Evolutionary conservation across 2,888 invertebrate genomes (phyloP).

Genomic region (Oscheius sp.): DNA sequence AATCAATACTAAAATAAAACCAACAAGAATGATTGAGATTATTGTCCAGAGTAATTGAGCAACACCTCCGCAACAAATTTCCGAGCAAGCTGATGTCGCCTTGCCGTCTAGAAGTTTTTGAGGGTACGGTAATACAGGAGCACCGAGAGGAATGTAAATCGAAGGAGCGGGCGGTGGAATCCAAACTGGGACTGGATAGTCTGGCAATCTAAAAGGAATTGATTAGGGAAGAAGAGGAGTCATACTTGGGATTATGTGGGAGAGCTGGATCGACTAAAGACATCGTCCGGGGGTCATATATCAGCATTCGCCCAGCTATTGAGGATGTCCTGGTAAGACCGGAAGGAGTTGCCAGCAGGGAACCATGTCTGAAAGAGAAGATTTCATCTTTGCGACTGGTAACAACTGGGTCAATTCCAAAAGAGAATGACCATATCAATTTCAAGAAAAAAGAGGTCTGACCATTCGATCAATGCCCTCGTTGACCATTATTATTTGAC

Average conservation of each 20-base stretch:
- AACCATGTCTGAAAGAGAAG: slow-evolving; percentile 16
- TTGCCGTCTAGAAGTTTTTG: slow-evolving; percentile 4
- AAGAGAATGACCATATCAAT: background rate
- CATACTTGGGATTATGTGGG: slow-evolving; percentile 12
- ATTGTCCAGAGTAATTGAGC: slow-evolving; percentile 29
- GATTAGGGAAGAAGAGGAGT: background rate
- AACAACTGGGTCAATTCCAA: background rate
- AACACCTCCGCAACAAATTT: slow-evolving; percentile 28
- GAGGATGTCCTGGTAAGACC: slow-evolving; percentile 18
- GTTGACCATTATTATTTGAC: slow-evolving; percentile 24
- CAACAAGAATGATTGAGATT: slow-evolving; percentile 24
- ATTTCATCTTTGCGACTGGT: background rate
- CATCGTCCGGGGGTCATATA: slow-evolving; percentile 30
- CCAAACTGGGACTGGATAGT: slow-evolving; percentile 25
- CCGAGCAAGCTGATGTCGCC: slow-evolving; percentile 16
- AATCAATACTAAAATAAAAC: slow-evolving; percentile 20
- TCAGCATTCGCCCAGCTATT: slow-evolving; percentile 22
- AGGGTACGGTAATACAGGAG: slow-evolving; percentile 11
- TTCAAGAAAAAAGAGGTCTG: background rate
- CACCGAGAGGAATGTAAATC: slow-evolving; percentile 30
- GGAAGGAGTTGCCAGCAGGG: background rate
- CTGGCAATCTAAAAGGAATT: slow-evolving; percentile 16
- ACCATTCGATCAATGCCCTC: slow-evolving; percentile 21
- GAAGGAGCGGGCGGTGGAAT: slow-evolving; percentile 24
- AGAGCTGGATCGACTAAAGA: slow-evolving; percentile 27